phyloP scores from a whole-genome alignment of 2,888 invertebrate genomes.

The Yponomeuta plumbellus region DNA sequence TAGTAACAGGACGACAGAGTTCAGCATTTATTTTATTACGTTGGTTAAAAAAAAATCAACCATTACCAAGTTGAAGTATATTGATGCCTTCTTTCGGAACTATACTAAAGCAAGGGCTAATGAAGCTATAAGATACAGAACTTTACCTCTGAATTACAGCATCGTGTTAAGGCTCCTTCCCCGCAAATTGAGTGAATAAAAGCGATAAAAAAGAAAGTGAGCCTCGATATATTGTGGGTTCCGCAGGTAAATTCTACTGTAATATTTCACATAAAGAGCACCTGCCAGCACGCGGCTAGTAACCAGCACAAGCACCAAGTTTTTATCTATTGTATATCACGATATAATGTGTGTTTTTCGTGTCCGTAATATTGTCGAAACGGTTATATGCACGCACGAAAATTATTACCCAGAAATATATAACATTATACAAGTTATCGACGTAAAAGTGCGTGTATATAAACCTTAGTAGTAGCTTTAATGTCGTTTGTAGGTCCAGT shows the following conservation, averaged over 20 bases:
- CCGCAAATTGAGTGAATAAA: not conserved
- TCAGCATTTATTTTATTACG: too few relatives aligned
- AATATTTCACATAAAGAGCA: conserved; percentile 72
- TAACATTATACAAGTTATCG: not conserved
- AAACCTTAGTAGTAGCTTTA: conserved; percentile 68
- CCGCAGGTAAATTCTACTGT: conserved; percentile 67
- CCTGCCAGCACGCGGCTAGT: conserved; percentile 77
- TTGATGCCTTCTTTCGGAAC: too few relatives aligned
- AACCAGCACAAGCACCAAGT: conserved; percentile 74
- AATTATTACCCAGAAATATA: not conserved
- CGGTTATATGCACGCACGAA: conserved; percentile 58
- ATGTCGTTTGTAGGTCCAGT: conserved; percentile 66
- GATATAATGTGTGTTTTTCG: conserved; percentile 69
- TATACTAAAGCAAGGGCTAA: too few relatives aligned
- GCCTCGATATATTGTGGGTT: conserved; percentile 33
- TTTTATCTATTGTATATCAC: conserved; percentile 57
- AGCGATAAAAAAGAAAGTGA: conserved; percentile 1
- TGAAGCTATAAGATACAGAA: too few relatives aligned
- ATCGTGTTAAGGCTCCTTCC: not conserved
- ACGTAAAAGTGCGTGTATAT: not conserved
- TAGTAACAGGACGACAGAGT: too few relatives aligned
- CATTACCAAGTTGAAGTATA: too few relatives aligned
- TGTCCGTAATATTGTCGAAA: conserved; percentile 69
- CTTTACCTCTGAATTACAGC: not conserved
- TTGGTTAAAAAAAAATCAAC: too few relatives aligned